Evolutionary conservation across 2,797 vertebrate species (phyloP).

Genomic region (Sylvia borin): DNA sequence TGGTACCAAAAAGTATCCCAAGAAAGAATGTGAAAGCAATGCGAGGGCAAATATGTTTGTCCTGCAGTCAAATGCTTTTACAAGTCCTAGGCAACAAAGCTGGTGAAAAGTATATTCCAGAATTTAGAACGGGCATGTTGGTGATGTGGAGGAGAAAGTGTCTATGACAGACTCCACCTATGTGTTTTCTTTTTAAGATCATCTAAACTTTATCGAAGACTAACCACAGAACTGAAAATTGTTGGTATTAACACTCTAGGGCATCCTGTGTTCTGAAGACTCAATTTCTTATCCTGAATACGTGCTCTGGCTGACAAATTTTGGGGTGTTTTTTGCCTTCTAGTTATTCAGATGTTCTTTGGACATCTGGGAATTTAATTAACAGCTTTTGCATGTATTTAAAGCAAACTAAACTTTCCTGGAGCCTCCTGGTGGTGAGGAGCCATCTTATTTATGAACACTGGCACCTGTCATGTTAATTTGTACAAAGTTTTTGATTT

Average conservation of each 20-base stretch:
- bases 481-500: conserved; percentile 69
- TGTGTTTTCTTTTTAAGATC: conserved; percentile 40
- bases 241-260: conserved; percentile 67
- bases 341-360: conserved; percentile 66
- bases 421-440: background rate
- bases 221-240: conserved; percentile 51
- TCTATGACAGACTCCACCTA: background rate
- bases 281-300: conserved; percentile 63
- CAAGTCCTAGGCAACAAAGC: background rate
- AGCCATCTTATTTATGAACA: conserved; percentile 62
- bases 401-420: conserved; percentile 51
- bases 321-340: conserved; percentile 68
- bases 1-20: background rate
- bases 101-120: background rate
- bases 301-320: conserved; percentile 72
- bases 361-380: conserved; percentile 67
- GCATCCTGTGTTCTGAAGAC: conserved; percentile 34
- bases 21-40: background rate
- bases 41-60: background rate
- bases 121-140: background rate
- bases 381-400: conserved; percentile 53
- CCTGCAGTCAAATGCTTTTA: background rate
- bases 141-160: conserved; percentile 25
- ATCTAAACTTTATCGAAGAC: conserved; percentile 60
- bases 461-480: conserved; percentile 67